Base-by-base conservation (phyloP, 2,113 vertebrate genomes). In the Antennarius striatus region DNA sequence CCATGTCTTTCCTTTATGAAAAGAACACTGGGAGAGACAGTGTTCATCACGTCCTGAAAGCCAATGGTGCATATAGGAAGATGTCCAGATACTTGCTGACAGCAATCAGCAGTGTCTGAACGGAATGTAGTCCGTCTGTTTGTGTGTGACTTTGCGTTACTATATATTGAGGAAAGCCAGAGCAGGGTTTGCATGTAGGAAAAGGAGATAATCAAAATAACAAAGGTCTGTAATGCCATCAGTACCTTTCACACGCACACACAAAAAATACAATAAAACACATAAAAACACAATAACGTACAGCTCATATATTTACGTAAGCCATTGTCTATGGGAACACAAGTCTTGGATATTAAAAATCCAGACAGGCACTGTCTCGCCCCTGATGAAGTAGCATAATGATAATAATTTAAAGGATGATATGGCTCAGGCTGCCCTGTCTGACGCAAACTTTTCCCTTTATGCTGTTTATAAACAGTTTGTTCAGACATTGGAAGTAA, bases 21-120 rank as follows among this genome's bases (percentile, higher is more conserved):
- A 36, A 7, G 5, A 36, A 5, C 32, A 36, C 32, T 22, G 22
- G 22, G 22, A 22, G 22, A 22, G 22, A 22, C 22, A 22, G 22
- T 22, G 22, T 36, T 36, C 81, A 85, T 80, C 57, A 73, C 74
- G 73, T 86, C 73, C 73, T 83, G 75, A 75, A 85, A 79, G 60
- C 72, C 63, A 77, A 89, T 77, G 76, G 84, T 79, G 71, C 73
- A 76, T 59, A 83, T 71, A 75, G 73, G 63, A 80, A 61, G 28
- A 75, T 76, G 78, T 71, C 17, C 68, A 81, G 71, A 63, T 76
- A 85, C 73, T 80, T 76, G 84, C 68, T 73, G 73, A 71, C 54
- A 43, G 60, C 63, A 85, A 87, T 89, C 85, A 45, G 78, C 80
- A 50, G 30, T 47, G 62, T 36, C 32, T 36, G 32, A 36, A 36